Evolutionary conservation across 2,888 invertebrate species (phyloP), one percentile per base, ranked within the genome.

Genomic region (Sympetrum striolatum): DNA sequence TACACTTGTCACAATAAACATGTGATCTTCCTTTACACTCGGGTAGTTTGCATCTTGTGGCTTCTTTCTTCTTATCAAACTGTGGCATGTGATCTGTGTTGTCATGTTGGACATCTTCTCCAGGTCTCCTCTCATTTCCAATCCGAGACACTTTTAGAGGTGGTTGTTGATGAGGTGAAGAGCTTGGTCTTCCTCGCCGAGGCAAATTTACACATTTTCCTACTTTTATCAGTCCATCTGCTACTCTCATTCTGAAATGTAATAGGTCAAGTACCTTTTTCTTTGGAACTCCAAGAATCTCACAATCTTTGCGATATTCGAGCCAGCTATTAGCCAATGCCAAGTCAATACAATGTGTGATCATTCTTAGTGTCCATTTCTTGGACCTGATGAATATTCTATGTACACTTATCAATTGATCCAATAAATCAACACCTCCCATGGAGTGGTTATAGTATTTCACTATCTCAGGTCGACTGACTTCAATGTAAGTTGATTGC

Each of bases 401-500:
- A 90, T 92, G 91, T 22, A 91, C 35, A 22, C 90, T 58, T n/a
- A 91, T 91, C n/a, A 91, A 39, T 35, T 90, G 90, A 90, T 92
- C 92, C 22, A 91, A 80, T 82, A 91, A 91, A 90, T 92, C 92
- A n/a, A 92, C 92, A 44, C 92, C 92, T 25, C 92, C 92, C 92
- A 92, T 92, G 39, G 90, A 90, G 48, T 90, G 82, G 81, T 92
- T 92, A 79, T 92, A 92, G 31, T 90, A 39, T 80, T 91, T 91
- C 18, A 92, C 90, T 22, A 92, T 90, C 81, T 91, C 91, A 53
- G 92, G 92, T 35, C 91, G 53, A 22, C 91, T 79, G 25, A 92
- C 90, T 60, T 91, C 90, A 22, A 91, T 90, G 90, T 92, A 92
- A 73, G 73, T 81, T 82, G 92, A 92, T 44, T 90, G 35, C 25